Evolutionary conservation across 1,140 invertebrate species (phyloP), one percentile per base, ranked within the genome.

Genomic region (Antheraea pernyi): DNA sequence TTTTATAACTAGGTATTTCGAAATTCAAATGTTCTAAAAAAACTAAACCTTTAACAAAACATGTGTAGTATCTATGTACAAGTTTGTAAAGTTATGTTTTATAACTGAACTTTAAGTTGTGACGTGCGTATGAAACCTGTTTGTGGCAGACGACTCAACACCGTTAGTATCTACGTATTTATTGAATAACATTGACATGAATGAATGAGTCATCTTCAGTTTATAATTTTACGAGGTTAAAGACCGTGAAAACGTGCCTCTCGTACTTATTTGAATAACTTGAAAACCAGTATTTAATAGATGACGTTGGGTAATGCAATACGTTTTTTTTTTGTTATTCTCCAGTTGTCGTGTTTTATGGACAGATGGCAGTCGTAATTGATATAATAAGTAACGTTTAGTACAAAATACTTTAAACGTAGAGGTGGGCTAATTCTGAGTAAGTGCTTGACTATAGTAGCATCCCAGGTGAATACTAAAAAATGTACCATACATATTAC

Each of bases 201-300:
- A 65, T 60, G 61, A 65, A 53, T 68, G 71, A 72, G 36, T 72
- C 71, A 72, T 72, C 71, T 68, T 68, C 62, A 65, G 60, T 68
- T 39, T 59, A 68, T 65, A 42, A 68, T 63, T 30, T 62, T 61
- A 64, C 9, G 63, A 65, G 63, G 63, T 65, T 22, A 65, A 65
- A 65, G 63, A 65, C 63, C 63, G 63, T 48, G 42, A 22, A 36
- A 37, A 22, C 60, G 60, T 62, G 60, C 22, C 13, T 10, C 46
- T 7, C 7, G 13, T 48, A 13, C 11, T 48, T 48, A 48, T 48
- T 48, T 48, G 11, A 48, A 11, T 48, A 48, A 48, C 11, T 13
- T 11, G 46, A 48, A 6, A 9, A 48, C 11, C 3, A 13, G 13
- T 48, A 13, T 7, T 48, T 13, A 11, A 48, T 13, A 13, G 11